A percentile compares a stretch with the other conserved stretches of the same genome.
Conservation (phyloP, 2,888 invertebrate species). For the Lottia gigantea region DNA sequence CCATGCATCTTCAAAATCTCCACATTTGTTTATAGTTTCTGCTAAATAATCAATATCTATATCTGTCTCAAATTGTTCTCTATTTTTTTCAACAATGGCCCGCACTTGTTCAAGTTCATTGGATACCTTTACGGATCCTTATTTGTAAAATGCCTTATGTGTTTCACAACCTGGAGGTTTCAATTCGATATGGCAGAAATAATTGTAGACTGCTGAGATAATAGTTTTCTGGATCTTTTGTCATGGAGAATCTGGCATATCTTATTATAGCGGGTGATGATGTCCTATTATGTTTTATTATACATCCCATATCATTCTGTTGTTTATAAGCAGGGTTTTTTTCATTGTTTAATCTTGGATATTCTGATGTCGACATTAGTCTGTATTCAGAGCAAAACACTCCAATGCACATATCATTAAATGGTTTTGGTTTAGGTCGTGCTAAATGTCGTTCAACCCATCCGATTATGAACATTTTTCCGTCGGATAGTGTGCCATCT, state of each 20-base stretch:
- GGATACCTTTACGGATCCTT: too few species aligned
- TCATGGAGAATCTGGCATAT: neutral
- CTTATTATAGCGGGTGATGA: neutral
- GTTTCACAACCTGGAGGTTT: too few species aligned
- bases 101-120: neutral
- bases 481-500: neutral
- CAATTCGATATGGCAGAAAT: slow-evolving; percentile 11
- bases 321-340: slow-evolving; percentile 8
- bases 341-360: neutral
- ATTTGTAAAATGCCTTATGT: too few species aligned
- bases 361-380: slow-evolving; percentile 8
- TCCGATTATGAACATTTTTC: slow-evolving; percentile 12
- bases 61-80: slow-evolving; percentile 10
- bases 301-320: neutral
- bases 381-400: slow-evolving; percentile 19
- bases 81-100: neutral
- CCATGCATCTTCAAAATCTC: slow-evolving; percentile 14
- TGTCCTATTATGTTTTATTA: neutral
- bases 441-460: slow-evolving; percentile 5
- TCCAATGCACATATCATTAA: slow-evolving; percentile 13
- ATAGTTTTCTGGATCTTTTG: slow-evolving; percentile 4
- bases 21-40: slow-evolving; percentile 5
- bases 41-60: neutral
- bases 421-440: neutral
- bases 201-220: slow-evolving; percentile 14